Percentiles rank a stretch among this genome's conserved stretches.
These are phyloP conservation scores for Cromileptes altivelis DNA, from an alignment of 2,113 vertebrate genomes.

Conservation along the genomic window DNA sequence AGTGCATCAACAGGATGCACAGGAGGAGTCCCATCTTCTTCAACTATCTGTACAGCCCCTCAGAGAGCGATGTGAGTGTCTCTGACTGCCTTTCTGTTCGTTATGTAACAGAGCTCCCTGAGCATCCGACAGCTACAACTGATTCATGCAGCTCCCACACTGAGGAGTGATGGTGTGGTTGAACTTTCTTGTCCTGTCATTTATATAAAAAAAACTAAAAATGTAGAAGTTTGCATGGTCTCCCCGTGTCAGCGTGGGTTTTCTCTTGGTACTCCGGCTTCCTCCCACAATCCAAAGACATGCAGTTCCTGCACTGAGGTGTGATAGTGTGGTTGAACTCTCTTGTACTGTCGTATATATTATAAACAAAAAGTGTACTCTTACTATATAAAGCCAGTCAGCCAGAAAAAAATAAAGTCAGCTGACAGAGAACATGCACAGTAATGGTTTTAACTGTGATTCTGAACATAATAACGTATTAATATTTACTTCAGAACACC, in stretches of 20 bases:
- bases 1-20: conserved; percentile 95
- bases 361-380: background rate
- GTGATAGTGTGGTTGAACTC: background rate
- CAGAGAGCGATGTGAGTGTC: conserved; percentile 87
- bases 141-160: background rate
- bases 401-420: background rate
- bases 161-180: background rate
- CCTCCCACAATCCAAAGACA: too few species aligned
- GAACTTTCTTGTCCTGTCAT: background rate
- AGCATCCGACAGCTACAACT: background rate
- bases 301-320: too few species aligned
- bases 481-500: background rate
- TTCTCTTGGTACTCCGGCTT: too few species aligned
- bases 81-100: background rate
- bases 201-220: background rate
- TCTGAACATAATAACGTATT: background rate
- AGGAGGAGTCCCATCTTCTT: conserved; percentile 94
- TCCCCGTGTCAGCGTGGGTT: too few species aligned
- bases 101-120: background rate
- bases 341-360: background rate
- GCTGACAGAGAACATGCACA: background rate
- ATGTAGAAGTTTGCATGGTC: too few species aligned
- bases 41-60: conserved; percentile 94
- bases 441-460: background rate
- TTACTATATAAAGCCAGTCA: background rate